Conservation (phyloP, 2,888 invertebrate species). For the Augochlorella aurata region DNA sequence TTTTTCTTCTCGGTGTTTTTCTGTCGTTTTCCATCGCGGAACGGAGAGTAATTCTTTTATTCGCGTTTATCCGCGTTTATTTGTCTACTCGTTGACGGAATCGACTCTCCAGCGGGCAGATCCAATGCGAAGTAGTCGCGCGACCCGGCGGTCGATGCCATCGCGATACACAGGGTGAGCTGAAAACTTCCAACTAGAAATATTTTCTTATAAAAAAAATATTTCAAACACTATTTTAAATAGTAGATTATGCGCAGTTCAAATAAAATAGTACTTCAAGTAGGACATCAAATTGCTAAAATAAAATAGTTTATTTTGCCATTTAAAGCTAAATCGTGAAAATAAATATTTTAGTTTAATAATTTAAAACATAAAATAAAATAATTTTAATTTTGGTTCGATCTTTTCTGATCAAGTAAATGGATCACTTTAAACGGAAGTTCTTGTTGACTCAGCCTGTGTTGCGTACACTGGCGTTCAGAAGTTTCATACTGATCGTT, state of each 20-base stretch:
- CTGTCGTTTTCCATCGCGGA: not conserved
- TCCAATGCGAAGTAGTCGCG: not conserved
- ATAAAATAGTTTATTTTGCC: too few species aligned
- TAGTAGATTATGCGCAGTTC: too few species aligned
- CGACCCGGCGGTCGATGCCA: not conserved
- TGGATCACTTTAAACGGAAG: not conserved
- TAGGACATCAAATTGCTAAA: too few species aligned
- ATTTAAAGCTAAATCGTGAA: too few species aligned
- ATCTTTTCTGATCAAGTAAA: not conserved
- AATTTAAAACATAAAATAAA: too few species aligned
- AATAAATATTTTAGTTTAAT: too few species aligned
- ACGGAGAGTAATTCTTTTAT: constrained; percentile 26
- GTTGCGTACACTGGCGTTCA: not conserved
- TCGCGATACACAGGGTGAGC: not conserved
- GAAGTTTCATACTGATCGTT: not conserved
- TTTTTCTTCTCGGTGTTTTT: not conserved
- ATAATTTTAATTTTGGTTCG: not conserved
- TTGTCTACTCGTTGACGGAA: not conserved
- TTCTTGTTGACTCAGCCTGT: not conserved
- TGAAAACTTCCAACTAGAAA: not conserved
- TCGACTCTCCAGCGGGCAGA: not conserved
- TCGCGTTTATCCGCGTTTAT: not conserved
- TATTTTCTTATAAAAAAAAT: not conserved
- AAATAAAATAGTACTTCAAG: too few species aligned
- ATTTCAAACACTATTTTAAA: too few species aligned